phyloP scores from a whole-genome alignment of 2,113 vertebrate genomes.

The Datnioides undecimradiatus region DNA sequence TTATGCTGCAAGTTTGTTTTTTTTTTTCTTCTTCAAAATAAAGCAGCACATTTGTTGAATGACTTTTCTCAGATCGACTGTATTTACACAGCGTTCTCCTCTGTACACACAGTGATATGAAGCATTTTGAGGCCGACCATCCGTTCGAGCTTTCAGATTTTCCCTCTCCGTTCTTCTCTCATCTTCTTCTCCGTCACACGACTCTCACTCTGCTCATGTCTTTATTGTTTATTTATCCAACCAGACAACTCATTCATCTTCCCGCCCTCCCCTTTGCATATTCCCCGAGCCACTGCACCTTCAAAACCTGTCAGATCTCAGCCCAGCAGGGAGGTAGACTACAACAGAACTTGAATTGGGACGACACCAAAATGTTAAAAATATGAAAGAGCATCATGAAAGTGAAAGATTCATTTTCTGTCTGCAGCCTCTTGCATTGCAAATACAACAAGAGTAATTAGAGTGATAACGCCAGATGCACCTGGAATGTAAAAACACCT shows the following conservation, averaged over 20 bases:
- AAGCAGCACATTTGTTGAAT: not conserved
- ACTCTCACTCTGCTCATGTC: slow-evolving; percentile 6
- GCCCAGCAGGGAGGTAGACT: not conserved
- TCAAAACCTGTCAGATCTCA: not conserved
- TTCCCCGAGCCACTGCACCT: not conserved
- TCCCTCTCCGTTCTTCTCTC: not conserved
- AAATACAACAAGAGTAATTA: slow-evolving; percentile 3
- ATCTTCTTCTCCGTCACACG: not conserved
- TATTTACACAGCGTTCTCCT: not conserved
- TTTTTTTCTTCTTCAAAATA: slow-evolving; percentile 17
- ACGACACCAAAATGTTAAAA: not conserved
- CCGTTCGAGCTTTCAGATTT: not conserved
- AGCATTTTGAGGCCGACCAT: not conserved
- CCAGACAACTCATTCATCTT: slow-evolving; percentile 42
- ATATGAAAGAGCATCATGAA: not conserved
- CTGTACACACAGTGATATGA: not conserved
- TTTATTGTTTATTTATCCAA: slow-evolving; percentile 25
- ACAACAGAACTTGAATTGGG: not conserved
- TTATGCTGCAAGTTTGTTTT: not conserved
- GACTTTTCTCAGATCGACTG: not conserved
- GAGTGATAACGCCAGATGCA: not conserved
- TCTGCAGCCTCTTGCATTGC: not conserved
- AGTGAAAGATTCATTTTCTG: slow-evolving; percentile 1
- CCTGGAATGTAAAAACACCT: slow-evolving; percentile 23
- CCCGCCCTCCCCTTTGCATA: slow-evolving; percentile 8